Conservation (phyloP, 2,888 invertebrate genomes). For the Horisme vitalbata region DNA sequence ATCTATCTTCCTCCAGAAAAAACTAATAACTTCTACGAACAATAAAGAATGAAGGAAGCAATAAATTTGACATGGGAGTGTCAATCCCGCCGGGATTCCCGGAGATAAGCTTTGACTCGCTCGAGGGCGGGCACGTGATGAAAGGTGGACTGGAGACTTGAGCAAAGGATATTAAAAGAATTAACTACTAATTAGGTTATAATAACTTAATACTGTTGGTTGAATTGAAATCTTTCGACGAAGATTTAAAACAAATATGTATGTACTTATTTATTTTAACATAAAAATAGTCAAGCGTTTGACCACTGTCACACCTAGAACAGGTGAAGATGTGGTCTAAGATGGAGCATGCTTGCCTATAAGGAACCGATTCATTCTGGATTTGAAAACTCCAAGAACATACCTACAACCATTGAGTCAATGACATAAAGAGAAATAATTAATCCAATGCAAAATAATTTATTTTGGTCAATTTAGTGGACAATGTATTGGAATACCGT, state of each 20-base stretch:
- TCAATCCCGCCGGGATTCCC: conserved; percentile 59
- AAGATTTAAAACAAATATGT: conserved; percentile 1
- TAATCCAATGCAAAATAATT: no score
- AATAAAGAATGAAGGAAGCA: conserved; percentile 66
- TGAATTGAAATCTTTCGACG: not conserved
- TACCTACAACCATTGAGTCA: no score
- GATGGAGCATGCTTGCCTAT: no score
- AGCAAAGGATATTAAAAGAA: conserved; percentile 20
- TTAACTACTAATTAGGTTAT: conserved; percentile 32
- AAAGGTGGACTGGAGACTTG: conserved; percentile 48
- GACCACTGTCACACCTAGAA: no score
- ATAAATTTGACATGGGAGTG: conserved; percentile 73
- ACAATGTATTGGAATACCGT: no score
- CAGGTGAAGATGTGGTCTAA: no score
- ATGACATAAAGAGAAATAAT: no score
- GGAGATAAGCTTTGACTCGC: conserved; percentile 64
- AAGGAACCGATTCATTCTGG: no score
- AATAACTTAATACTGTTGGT: conserved; percentile 11
- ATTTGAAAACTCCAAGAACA: not conserved
- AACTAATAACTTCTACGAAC: conserved; percentile 49
- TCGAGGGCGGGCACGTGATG: conserved; percentile 57
- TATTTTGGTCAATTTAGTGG: no score
- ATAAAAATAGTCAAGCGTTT: no score
- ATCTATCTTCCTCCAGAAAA: not conserved
- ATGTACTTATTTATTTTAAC: not conserved